Percentiles rank a stretch among this genome's conserved stretches.
Evolutionary conservation across 2,797 vertebrate species (phyloP).

Genomic region (Valencia hispanica): DNA sequence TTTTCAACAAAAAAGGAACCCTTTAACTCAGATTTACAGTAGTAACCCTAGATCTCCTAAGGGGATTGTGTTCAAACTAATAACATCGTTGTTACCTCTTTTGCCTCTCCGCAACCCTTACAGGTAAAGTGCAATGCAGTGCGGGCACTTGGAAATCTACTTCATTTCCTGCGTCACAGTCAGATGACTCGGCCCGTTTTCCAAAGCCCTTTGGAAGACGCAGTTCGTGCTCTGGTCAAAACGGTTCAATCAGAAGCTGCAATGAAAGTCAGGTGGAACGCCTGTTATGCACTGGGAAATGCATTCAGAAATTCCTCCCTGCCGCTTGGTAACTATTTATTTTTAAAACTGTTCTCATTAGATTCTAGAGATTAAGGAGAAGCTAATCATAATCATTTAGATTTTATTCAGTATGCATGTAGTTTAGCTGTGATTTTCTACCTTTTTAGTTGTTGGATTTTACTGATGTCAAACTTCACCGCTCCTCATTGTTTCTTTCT

Average conservation of each 20-base stretch:
- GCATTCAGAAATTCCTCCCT: slow-evolving; percentile 92
- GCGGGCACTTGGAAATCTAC: slow-evolving; percentile 92
- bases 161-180: slow-evolving; percentile 89
- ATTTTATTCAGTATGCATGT: neutral
- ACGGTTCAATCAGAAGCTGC: slow-evolving; percentile 90
- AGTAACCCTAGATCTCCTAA: neutral
- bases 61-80: neutral
- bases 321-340: slow-evolving; percentile 84
- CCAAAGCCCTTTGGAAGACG: slow-evolving; percentile 85
- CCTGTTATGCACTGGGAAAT: slow-evolving; percentile 95
- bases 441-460: slow-evolving; percentile 3
- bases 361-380: neutral
- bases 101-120: neutral
- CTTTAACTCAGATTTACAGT: neutral
- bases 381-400: neutral
- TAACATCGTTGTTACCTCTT: neutral
- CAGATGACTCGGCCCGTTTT: slow-evolving; percentile 89
- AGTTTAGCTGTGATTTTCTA: neutral
- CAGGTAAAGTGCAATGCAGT: slow-evolving; percentile 96
- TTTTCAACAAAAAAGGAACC: neutral
- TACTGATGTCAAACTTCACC: neutral
- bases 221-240: slow-evolving; percentile 88
- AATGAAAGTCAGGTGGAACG: slow-evolving; percentile 99
- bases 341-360: neutral
- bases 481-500: neutral